These are phyloP conservation scores for Dasypogon diadema DNA, from an alignment of 2,888 invertebrate genomes.

Conservation along the genomic window DNA sequence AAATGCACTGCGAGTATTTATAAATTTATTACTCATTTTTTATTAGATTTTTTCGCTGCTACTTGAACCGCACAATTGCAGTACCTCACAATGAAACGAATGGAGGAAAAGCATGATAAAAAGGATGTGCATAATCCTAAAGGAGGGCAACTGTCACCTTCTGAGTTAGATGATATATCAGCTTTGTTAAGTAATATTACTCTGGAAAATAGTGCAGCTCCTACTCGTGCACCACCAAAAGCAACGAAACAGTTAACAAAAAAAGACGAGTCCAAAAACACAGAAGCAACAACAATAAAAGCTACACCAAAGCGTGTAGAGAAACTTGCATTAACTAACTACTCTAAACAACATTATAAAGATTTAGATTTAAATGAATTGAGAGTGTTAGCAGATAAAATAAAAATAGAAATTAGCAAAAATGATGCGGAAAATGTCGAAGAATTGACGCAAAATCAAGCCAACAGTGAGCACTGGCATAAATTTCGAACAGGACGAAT, in stretches of 20 bases:
- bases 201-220: no score
- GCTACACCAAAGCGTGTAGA: background rate
- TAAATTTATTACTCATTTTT: no score
- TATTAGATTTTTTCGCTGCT: no score
- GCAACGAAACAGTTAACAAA: background rate
- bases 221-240: background rate
- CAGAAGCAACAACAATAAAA: background rate
- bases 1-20: no score
- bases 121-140: no score
- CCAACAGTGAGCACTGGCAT: background rate
- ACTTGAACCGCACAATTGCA: no score
- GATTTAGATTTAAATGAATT: background rate
- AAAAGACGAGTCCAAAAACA: background rate
- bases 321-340: background rate
- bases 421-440: background rate
- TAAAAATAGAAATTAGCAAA: background rate
- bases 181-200: no score
- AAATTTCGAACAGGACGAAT: background rate
- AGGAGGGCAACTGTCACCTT: no score
- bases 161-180: no score
- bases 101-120: no score
- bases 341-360: background rate
- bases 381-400: background rate
- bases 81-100: no score
- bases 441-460: background rate